phyloP scores from a whole-genome alignment of 2,888 invertebrate species.

The Osmoderma eremita region DNA sequence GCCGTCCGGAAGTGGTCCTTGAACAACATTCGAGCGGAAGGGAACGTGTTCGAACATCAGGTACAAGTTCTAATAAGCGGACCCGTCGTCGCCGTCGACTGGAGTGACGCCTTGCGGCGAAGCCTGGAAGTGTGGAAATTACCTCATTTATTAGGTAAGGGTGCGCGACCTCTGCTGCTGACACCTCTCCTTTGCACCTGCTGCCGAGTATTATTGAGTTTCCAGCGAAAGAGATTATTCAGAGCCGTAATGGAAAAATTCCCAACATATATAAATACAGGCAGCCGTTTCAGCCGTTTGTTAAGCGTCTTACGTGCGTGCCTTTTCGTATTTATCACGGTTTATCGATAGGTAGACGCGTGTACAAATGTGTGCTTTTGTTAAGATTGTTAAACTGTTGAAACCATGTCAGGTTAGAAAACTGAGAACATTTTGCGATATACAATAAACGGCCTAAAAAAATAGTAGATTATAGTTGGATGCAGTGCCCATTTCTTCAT shows the following conservation, averaged over 20 bases:
- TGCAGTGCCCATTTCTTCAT: no score
- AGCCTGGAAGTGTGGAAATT: constrained; percentile 65
- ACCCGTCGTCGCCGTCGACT: constrained; percentile 56
- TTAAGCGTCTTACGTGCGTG: constrained; percentile 10
- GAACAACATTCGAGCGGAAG: constrained; percentile 53
- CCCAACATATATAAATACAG: constrained; percentile 3
- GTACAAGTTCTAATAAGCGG: constrained; percentile 63
- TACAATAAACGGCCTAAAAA: no score
- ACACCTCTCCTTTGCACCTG: constrained; percentile 68
- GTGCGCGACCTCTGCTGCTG: constrained; percentile 65
- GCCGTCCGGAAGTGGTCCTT: constrained; percentile 54
- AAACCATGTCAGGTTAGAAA: no score
- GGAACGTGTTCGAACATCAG: constrained; percentile 61
- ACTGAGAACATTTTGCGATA: no score
- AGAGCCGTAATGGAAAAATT: constrained; percentile 47
- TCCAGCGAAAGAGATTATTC: constrained; percentile 51
- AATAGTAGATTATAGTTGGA: no score
- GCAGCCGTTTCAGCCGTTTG: constrained; percentile 11
- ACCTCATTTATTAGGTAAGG: constrained; percentile 67
- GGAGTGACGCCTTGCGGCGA: constrained; percentile 64
- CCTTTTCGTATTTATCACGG: constrained; percentile 19
- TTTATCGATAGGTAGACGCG: background rate
- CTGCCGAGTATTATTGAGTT: constrained; percentile 66
- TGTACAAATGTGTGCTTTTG: no score
- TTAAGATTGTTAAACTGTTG: no score